Conservation (phyloP, 1,140 invertebrate species). For the Paraescarpia echinospica region DNA sequence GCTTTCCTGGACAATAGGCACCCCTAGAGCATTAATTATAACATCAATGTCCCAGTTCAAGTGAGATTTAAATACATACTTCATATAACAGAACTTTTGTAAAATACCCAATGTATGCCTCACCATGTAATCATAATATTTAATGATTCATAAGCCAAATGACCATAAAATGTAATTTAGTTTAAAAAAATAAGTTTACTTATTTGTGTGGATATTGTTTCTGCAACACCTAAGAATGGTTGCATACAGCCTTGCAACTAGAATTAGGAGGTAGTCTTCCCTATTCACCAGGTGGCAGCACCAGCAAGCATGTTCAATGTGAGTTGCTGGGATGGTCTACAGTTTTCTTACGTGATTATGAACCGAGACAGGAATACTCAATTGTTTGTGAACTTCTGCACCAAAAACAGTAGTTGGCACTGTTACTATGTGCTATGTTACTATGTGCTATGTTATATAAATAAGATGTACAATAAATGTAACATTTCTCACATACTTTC, state of each 20-base stretch:
- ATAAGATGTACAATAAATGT: background rate
- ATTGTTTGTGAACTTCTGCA: background rate
- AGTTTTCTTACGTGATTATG: background rate
- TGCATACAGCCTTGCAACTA: background rate
- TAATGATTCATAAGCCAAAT: too few species aligned
- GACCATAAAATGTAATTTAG: too few species aligned
- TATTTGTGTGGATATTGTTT: too few species aligned
- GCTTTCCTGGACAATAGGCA: too few species aligned
- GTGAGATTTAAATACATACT: too few species aligned
- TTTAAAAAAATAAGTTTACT: too few species aligned
- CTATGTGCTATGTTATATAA: background rate
- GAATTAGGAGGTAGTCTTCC: background rate
- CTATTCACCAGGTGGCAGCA: background rate
- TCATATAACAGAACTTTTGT: too few species aligned
- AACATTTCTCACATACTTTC: background rate
- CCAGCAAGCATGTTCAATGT: background rate
- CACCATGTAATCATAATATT: too few species aligned
- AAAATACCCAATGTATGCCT: too few species aligned
- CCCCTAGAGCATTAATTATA: too few species aligned
- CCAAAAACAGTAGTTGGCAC: background rate
- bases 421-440: background rate
- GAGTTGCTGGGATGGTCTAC: background rate
- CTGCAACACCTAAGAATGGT: background rate
- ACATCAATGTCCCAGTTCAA: too few species aligned
- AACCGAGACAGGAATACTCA: background rate